phyloP scores from a whole-genome alignment of 2,113 vertebrate genomes.

The Piliocolobus tephrosceles region DNA sequence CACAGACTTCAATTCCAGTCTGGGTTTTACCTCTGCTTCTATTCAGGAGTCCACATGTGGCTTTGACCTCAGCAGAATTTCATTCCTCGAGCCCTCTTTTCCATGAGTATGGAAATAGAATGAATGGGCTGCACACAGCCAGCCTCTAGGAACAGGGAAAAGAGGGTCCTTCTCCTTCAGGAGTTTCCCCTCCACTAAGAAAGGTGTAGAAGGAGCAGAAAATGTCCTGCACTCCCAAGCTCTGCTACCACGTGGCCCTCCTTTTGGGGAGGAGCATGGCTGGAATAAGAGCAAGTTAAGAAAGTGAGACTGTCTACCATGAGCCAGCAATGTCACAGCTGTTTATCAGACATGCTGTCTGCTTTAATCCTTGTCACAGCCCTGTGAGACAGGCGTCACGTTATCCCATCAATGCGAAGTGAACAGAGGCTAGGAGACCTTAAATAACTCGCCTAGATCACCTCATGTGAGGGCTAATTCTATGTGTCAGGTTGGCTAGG shows the following conservation, averaged over 20 bases:
- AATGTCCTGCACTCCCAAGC: neutral
- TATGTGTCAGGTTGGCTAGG: neutral
- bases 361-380: neutral
- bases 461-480: neutral
- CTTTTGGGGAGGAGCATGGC: neutral
- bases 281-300: neutral
- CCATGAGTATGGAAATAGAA: too few species aligned
- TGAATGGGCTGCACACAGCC: neutral
- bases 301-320: neutral
- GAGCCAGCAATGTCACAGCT: neutral
- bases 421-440: neutral
- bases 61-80: neutral
- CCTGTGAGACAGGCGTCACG: accelerated
- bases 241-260: accelerated
- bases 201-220: neutral
- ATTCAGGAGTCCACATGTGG: neutral
- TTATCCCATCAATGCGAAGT: neutral
- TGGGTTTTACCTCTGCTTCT: neutral
- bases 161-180: neutral
- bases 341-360: neutral
- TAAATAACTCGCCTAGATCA: neutral
- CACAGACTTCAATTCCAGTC: neutral
- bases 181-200: neutral
- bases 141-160: neutral
- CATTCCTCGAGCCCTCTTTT: neutral